Conservation (phyloP, 2,113 vertebrate genomes). For the Heterochromis multidens region DNA sequence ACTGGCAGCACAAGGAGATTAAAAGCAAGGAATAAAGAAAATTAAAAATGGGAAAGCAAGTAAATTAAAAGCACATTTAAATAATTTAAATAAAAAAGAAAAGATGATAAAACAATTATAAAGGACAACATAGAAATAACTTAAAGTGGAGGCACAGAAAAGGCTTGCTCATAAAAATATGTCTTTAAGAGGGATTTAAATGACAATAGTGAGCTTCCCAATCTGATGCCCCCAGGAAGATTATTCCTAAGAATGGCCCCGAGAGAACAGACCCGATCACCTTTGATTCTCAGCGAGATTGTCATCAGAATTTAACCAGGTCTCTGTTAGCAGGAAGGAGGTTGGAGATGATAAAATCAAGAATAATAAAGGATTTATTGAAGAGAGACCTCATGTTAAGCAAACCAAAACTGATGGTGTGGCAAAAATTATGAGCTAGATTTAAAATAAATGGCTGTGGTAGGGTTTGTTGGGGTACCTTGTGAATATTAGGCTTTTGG, state of each 20-base stretch:
- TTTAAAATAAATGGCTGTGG: not conserved
- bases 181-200: not conserved
- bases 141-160: too few relatives aligned
- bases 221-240: not conserved
- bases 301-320: not conserved
- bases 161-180: not conserved
- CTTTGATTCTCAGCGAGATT: not conserved
- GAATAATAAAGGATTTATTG: not conserved
- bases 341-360: not conserved
- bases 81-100: not conserved
- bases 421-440: not conserved
- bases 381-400: not conserved
- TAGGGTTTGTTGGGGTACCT: not conserved
- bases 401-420: not conserved
- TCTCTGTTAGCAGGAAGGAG: not conserved
- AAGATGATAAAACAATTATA: not conserved
- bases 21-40: not conserved
- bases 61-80: not conserved
- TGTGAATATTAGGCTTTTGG: not conserved
- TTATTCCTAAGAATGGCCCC: too few relatives aligned
- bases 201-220: not conserved
- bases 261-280: not conserved
- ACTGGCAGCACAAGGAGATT: too few relatives aligned
- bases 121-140: not conserved
- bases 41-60: not conserved